These are phyloP conservation scores for Perizoma affinitatum DNA, from an alignment of 2,888 invertebrate genomes.

Conservation along the genomic window DNA sequence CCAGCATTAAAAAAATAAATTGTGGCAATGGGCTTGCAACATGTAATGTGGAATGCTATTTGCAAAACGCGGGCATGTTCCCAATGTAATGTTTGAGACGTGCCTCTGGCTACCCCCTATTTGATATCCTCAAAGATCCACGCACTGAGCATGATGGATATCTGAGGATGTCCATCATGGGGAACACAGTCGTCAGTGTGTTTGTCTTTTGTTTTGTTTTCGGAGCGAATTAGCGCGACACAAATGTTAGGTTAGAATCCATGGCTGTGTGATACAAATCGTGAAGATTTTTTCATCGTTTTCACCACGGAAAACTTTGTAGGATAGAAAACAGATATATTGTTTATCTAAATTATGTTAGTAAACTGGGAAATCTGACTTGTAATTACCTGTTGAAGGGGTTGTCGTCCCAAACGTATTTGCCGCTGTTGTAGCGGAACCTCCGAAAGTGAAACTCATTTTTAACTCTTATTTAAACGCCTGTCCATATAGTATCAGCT, in stretches of 20 bases:
- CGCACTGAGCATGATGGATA: no score
- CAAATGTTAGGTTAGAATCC: constrained; percentile 24
- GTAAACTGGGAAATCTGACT: not conserved
- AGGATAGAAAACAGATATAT: not conserved
- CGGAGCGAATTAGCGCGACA: not conserved
- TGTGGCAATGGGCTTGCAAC: no score
- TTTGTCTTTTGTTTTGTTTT: not conserved
- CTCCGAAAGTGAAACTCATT: constrained; percentile 69
- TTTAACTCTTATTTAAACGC: constrained; percentile 15
- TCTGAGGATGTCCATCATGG: no score
- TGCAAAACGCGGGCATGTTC: no score
- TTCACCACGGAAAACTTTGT: not conserved
- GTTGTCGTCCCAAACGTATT: constrained; percentile 67
- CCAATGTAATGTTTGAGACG: not conserved
- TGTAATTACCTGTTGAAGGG: constrained; percentile 58
- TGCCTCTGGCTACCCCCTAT: no score
- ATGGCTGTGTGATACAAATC: not conserved
- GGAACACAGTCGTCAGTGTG: no score
- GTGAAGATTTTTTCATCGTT: no score
- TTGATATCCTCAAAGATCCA: no score
- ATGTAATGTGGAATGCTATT: no score
- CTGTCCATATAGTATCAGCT: not conserved
- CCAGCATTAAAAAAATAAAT: no score
- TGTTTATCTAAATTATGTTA: not conserved
- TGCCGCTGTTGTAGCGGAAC: constrained; percentile 60